Conservation (phyloP, 2,113 vertebrate species). For the Gavia stellata region DNA sequence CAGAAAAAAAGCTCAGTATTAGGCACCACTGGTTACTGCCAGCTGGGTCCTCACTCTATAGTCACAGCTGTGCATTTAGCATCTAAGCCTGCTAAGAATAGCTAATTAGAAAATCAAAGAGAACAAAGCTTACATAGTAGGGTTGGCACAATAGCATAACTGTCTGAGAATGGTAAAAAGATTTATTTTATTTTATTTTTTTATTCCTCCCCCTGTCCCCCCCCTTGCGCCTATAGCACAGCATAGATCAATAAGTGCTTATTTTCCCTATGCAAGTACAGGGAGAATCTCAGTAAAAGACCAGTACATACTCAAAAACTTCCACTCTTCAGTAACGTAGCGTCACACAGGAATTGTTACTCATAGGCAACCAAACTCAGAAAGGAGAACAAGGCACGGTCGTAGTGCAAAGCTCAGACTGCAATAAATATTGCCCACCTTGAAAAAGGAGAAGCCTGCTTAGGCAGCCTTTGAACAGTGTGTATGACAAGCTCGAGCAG, state of each 20-base stretch:
- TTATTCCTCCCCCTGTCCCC: not conserved
- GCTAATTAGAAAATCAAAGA: slow-evolving; percentile 64
- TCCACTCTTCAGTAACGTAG: not conserved
- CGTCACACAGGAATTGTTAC: not conserved
- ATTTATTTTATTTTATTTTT: slow-evolving; percentile 20
- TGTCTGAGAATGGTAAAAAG: slow-evolving; percentile 67
- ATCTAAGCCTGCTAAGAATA: slow-evolving; percentile 67
- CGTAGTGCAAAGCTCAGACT: not conserved
- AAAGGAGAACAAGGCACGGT: not conserved
- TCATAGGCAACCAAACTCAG: fast-evolving
- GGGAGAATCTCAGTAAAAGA: not conserved
- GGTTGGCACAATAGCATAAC: slow-evolving; percentile 68
- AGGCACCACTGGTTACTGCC: slow-evolving; percentile 78
- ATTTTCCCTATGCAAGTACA: not conserved
- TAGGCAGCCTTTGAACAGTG: not conserved
- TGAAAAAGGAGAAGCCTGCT: not conserved
- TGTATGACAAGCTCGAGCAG: not conserved
- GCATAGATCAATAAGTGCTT: slow-evolving; percentile 39
- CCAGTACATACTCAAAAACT: not conserved
- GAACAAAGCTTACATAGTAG: slow-evolving; percentile 74
- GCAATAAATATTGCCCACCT: fast-evolving
- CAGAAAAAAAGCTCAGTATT: slow-evolving; percentile 69
- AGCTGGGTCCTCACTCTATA: slow-evolving; percentile 67
- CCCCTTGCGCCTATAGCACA: not conserved
- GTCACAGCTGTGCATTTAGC: slow-evolving; percentile 74